Conservation (phyloP, 1,140 invertebrate genomes). For the Scaptomyza montana region DNA sequence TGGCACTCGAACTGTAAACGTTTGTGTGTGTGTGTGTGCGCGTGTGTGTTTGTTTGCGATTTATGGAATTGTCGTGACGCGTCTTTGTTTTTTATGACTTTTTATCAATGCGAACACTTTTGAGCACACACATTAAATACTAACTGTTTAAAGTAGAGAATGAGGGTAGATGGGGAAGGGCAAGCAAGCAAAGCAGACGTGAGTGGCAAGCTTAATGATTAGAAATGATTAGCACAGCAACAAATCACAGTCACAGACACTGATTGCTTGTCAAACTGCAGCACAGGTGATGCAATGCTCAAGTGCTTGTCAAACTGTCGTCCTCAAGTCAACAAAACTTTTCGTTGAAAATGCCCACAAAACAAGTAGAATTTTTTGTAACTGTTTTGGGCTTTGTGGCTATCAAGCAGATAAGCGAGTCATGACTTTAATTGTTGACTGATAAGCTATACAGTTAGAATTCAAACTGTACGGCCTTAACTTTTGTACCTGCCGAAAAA, state of each 20-base stretch:
- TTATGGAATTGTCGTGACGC: conserved; percentile 60
- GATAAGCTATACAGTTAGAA: conserved; percentile 54
- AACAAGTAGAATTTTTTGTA: background rate
- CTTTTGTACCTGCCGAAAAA: conserved; percentile 34
- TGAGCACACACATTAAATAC: conserved; percentile 22
- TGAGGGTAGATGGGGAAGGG: too few species aligned
- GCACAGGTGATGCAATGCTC: background rate
- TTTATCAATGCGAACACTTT: conserved; percentile 40
- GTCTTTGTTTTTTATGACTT: conserved; percentile 39
- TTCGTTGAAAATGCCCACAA: conserved; percentile 27
- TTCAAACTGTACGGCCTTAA: conserved; percentile 29
- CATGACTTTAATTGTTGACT: conserved; percentile 60
- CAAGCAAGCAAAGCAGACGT: conserved; percentile 30
- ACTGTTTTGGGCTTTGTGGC: conserved; percentile 37
- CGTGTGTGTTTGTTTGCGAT: background rate
- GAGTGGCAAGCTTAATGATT: conserved; percentile 48
- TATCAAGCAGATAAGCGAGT: conserved; percentile 70
- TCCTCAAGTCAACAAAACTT: conserved; percentile 37
- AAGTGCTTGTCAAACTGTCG: conserved; percentile 46
- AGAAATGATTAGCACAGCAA: background rate
- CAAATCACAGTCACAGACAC: too few species aligned
- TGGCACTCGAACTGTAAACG: conserved; percentile 29
- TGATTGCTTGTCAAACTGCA: conserved; percentile 45
- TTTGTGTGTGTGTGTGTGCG: background rate
- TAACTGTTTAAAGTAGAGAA: conserved; percentile 34